A percentile compares a stretch with the other conserved stretches of the same genome.
Evolutionary conservation across 2,888 invertebrate species (phyloP).

Genomic region (Lepidochitona cinerea): DNA sequence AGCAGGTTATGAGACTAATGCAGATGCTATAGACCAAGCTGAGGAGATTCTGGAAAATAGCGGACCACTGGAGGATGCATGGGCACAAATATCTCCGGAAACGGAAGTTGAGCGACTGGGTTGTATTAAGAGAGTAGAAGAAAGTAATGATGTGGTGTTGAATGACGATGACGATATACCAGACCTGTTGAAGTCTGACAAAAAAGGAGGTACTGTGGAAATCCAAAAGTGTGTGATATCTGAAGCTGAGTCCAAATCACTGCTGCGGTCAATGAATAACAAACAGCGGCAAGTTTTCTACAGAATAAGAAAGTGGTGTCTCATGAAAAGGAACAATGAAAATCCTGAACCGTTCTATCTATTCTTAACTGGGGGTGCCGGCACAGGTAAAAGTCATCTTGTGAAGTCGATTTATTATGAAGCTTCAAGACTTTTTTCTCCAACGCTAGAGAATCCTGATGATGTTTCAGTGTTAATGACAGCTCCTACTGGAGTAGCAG

Average conservation of each 20-base stretch:
- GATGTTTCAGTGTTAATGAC: conserved; percentile 10
- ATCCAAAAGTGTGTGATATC: neutral
- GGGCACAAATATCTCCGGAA: neutral
- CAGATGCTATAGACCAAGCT: neutral
- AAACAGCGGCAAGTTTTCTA: conserved; percentile 14
- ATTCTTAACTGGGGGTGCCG: no score
- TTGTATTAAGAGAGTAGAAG: neutral
- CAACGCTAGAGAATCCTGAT: conserved; percentile 5
- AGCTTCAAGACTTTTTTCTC: conserved; percentile 13
- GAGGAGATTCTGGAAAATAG: neutral
- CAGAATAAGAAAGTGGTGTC: conserved; percentile 16
- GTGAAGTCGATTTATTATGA: conserved; percentile 18
- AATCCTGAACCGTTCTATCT: conserved; percentile 14
- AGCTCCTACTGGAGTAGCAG: conserved; percentile 13
- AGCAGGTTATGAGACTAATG: neutral
- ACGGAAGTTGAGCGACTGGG: neutral
- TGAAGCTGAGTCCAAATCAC: neutral
- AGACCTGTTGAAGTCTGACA: neutral
- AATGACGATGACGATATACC: neutral
- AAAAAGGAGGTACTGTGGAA: neutral
- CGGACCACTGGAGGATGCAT: neutral
- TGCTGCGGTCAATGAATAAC: no score
- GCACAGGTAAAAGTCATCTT: no score
- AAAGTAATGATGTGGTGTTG: neutral
- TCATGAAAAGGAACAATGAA: neutral